A percentile compares a stretch with the other conserved stretches of the same genome.
Conservation (phyloP, 1,140 invertebrate genomes). For the Lineus longissimus region DNA sequence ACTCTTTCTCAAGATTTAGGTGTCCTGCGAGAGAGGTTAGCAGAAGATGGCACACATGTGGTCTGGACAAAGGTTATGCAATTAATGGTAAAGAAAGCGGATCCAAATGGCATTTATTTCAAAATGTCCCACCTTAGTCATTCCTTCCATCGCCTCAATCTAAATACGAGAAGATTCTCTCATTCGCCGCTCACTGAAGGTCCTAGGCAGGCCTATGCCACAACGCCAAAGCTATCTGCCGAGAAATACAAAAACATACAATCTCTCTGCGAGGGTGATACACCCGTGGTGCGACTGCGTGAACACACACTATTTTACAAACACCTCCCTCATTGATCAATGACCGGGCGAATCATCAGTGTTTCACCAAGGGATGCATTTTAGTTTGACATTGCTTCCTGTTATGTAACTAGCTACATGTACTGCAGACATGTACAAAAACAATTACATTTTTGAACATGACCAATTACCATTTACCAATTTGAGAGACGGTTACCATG, state of each 20-base stretch:
- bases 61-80: not conserved
- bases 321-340: too few relatives aligned
- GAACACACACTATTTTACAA: not conserved
- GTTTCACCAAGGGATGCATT: too few relatives aligned
- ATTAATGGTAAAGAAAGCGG: not conserved
- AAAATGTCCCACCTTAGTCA: not conserved
- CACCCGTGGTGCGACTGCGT: not conserved
- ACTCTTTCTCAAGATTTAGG: not conserved
- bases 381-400: too few relatives aligned
- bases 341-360: too few relatives aligned
- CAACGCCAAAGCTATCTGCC: not conserved
- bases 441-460: too few relatives aligned
- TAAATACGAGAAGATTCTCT: not conserved
- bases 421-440: too few relatives aligned
- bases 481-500: too few relatives aligned
- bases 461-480: too few relatives aligned
- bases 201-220: not conserved
- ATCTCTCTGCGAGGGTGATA: not conserved
- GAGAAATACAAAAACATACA: not conserved
- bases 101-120: not conserved
- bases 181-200: not conserved
- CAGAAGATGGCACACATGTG: not conserved
- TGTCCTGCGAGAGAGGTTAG: not conserved
- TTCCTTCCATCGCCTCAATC: not conserved
- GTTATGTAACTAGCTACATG: too few relatives aligned